Evolutionary conservation across 2,113 vertebrate species (phyloP).

Genomic region (Eleginops maclovinus): DNA sequence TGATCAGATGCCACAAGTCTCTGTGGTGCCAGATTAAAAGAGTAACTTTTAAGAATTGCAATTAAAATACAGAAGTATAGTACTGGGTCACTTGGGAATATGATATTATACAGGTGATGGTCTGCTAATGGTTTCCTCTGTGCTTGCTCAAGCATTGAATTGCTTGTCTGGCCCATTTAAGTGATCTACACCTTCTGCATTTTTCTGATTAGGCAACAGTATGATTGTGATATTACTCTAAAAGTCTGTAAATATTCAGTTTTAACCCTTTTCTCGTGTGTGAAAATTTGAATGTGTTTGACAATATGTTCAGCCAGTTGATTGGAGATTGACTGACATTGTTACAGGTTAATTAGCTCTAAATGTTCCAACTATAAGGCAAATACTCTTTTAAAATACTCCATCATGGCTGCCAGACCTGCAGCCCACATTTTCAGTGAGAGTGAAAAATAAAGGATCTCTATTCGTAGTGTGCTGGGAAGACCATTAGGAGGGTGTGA

Average conservation of each 20-base stretch:
- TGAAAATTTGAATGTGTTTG: background rate
- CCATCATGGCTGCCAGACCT: conserved; percentile 3
- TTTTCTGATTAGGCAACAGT: background rate
- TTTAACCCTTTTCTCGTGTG: background rate
- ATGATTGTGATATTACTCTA: conserved; percentile 1
- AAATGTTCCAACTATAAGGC: background rate
- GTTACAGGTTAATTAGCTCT: background rate
- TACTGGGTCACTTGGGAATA: background rate
- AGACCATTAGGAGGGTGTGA: conserved; percentile 33
- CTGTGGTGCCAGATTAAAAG: no score
- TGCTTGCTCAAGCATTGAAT: conserved; percentile 19
- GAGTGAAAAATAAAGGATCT: conserved; percentile 13
- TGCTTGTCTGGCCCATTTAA: conserved; percentile 25
- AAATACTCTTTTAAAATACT: background rate
- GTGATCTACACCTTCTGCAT: background rate
- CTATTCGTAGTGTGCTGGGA: background rate
- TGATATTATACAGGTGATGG: conserved; percentile 2
- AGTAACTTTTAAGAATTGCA: background rate
- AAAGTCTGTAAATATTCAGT: background rate
- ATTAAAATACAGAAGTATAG: background rate
- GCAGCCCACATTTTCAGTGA: background rate
- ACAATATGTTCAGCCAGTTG: background rate
- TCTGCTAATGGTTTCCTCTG: conserved; percentile 5
- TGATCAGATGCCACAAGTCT: background rate
- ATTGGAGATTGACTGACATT: background rate